Conservation (phyloP, 1,140 invertebrate species). For the Idris sp. region DNA sequence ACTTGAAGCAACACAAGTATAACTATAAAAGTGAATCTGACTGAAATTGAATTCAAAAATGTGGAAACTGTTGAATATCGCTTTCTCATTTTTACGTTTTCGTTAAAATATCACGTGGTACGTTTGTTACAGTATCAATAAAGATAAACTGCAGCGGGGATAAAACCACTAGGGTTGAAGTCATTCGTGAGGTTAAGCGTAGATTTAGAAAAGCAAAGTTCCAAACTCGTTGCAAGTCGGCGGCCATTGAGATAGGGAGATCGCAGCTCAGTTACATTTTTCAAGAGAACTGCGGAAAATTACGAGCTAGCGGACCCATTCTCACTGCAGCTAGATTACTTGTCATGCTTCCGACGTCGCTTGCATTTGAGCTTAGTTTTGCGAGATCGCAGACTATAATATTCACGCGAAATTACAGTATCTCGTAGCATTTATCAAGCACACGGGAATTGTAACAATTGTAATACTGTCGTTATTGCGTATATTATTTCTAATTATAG, state of each 20-base stretch:
- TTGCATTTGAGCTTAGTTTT: slow-evolving; percentile 47
- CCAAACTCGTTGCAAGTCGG: slow-evolving; percentile 28
- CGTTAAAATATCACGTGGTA: background rate
- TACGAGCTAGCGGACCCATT: slow-evolving; percentile 50
- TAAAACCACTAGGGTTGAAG: slow-evolving; percentile 26
- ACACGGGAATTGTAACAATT: slow-evolving; percentile 43
- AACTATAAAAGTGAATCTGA: slow-evolving; percentile 10
- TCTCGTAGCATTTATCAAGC: slow-evolving; percentile 42
- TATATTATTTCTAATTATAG: slow-evolving; percentile 37
- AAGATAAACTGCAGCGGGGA: slow-evolving; percentile 20
- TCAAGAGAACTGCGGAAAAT: slow-evolving; percentile 53
- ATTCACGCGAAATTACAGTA: slow-evolving; percentile 50
- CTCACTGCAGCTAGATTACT: slow-evolving; percentile 52
- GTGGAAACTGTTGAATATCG: slow-evolving; percentile 1
- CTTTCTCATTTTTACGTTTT: slow-evolving; percentile 7
- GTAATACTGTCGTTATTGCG: slow-evolving; percentile 35
- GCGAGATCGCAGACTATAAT: slow-evolving; percentile 40
- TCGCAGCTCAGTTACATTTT: slow-evolving; percentile 48
- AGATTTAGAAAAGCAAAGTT: slow-evolving; percentile 46
- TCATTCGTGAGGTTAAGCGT: slow-evolving; percentile 37
- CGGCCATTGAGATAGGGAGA: slow-evolving; percentile 52
- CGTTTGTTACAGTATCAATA: slow-evolving; percentile 32
- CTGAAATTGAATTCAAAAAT: slow-evolving; percentile 16
- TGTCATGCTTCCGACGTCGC: slow-evolving; percentile 57
- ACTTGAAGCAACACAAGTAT: background rate